Evolutionary conservation across 2,888 invertebrate species (phyloP), one percentile per base, ranked within the genome.

Genomic region (Aphrophora alni): DNA sequence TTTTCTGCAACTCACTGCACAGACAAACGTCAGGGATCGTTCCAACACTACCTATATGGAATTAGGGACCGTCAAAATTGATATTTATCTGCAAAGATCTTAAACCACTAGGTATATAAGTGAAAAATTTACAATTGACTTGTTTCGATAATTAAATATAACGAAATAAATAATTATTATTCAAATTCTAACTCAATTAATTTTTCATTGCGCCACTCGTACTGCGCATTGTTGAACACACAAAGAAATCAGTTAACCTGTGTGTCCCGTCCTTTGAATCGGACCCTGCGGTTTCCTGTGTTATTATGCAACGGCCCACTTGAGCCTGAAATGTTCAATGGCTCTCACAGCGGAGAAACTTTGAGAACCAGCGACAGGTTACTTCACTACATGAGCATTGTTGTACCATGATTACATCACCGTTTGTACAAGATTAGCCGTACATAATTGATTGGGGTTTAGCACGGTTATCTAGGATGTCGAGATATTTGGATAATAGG

Each of bases 331-430:
- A 59, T 59, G 59, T 59, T 59, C 59, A 59, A 59, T 59, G 59
- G 59, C 59, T 59, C 59, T 59, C 59, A 59, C 59, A 44, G 44
- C 44, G 21, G 59, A 59, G 59, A 59, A 59, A 59, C 59, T 59
- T 21, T 59, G 59, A 59, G 59, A 59, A 59, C 59, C 59, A 59
- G 21, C 59, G 59, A 59, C 44, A 2, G 59, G 59, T 59, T 59
- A 21, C 59, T 59, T 59, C 59, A 59, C 21, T 21, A 2, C 10
- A 21, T 59, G 59, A 2, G 21, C 59, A 59, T 59, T 59, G 59
- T 59, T 59, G 59, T 2, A 14, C 17, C 21, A n/a, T 3, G 4
- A 21, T 59, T n/a, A 59, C 59, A 21, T 59, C 59, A 59, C 59
- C n/a, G 59, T 21, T 21, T 21, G 21, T 21, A 59, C 5, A 4